Percentiles rank a stretch among this genome's conserved stretches.
phyloP scores from a whole-genome alignment of 1,140 invertebrate genomes.

The Sminthurinus signatus region DNA sequence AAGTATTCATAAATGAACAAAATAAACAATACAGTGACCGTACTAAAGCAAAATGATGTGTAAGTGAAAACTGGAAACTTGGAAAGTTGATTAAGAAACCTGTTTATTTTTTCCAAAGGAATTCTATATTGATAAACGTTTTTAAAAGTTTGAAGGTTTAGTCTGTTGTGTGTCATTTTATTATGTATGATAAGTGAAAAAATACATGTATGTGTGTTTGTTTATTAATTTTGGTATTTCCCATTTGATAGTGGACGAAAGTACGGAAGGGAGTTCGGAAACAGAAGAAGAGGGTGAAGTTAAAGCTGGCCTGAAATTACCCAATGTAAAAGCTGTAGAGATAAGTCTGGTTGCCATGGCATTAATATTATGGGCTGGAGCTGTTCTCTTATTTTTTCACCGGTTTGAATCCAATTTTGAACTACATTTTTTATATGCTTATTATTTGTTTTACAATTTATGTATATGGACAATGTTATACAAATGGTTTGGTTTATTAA shows the following conservation, averaged over 20 bases:
- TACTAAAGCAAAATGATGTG: no score
- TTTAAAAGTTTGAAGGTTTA: neutral
- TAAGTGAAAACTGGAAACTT: no score
- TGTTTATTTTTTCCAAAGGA: neutral
- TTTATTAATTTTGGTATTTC: no score
- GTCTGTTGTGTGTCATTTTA: neutral
- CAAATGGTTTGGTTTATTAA: slow-evolving; percentile 21
- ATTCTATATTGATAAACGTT: neutral
- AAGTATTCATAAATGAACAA: no score
- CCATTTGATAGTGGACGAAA: no score
- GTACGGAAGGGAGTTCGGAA: slow-evolving; percentile 16
- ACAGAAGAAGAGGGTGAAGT: slow-evolving; percentile 4
- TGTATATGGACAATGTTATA: neutral
- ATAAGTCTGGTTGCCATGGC: slow-evolving; percentile 79
- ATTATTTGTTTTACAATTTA: neutral
- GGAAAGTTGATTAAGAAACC: no score
- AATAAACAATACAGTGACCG: no score
- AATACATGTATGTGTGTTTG: no score
- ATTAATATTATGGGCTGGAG: slow-evolving; percentile 76
- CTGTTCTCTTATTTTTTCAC: slow-evolving; percentile 79
- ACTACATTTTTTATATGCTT: slow-evolving; percentile 4
- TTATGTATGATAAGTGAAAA: neutral
- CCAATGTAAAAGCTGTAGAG: slow-evolving; percentile 73
- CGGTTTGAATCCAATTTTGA: no score
- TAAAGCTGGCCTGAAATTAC: slow-evolving; percentile 37